Conservation (phyloP, 1,140 invertebrate genomes). For the Drosophila kurseongensis region DNA sequence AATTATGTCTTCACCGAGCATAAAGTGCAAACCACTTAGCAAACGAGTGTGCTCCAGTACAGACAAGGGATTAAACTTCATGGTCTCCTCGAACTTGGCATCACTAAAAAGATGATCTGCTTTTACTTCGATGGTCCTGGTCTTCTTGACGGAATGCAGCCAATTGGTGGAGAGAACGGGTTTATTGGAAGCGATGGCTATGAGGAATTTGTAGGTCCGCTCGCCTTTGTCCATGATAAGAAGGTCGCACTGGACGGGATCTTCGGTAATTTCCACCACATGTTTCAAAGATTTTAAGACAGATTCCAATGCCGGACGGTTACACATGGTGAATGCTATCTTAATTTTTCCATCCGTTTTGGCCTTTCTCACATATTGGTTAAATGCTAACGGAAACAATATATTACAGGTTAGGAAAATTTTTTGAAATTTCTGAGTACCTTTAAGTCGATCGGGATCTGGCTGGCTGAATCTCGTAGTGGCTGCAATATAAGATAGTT, state of each 20-base stretch:
- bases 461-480: background rate
- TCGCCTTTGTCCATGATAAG: slow-evolving; percentile 67
- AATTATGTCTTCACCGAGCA: slow-evolving; percentile 49
- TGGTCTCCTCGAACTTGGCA: slow-evolving; percentile 25
- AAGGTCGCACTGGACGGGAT: slow-evolving; percentile 51
- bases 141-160: slow-evolving; percentile 34
- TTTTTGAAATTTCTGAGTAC: slow-evolving; percentile 3
- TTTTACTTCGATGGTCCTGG: slow-evolving; percentile 22
- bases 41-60: slow-evolving; percentile 24
- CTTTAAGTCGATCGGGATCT: slow-evolving; percentile 12
- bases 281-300: slow-evolving; percentile 29
- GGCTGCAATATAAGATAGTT: background rate
- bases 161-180: slow-evolving; percentile 48
- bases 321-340: slow-evolving; percentile 52
- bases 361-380: slow-evolving; percentile 42
- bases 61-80: slow-evolving; percentile 44
- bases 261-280: slow-evolving; percentile 38
- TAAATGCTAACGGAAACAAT: slow-evolving; percentile 27
- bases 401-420: background rate
- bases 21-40: slow-evolving; percentile 37
- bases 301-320: slow-evolving; percentile 15
- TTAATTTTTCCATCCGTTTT: slow-evolving; percentile 48
- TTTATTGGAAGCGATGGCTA: slow-evolving; percentile 47
- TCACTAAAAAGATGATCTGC: slow-evolving; percentile 56
- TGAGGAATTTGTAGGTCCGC: slow-evolving; percentile 65